These are phyloP conservation scores for Macquaria ambigua DNA, from an alignment of 2,113 vertebrate species.

Conservation along the genomic window DNA sequence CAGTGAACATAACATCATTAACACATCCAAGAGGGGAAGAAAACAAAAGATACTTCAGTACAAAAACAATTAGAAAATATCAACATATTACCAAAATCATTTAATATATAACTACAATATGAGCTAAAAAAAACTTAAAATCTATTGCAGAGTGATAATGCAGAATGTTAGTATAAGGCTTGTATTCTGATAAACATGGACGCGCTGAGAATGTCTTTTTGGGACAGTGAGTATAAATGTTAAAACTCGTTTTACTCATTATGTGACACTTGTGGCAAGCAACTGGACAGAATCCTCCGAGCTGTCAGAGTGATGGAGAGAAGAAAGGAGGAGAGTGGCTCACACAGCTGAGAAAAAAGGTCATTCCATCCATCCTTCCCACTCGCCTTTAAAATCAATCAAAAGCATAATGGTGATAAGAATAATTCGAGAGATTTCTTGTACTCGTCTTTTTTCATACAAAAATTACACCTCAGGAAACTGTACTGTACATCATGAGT, in stretches of 20 bases:
- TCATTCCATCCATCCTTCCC: slow-evolving; percentile 52
- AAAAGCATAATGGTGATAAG: slow-evolving; percentile 41
- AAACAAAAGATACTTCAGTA: slow-evolving; percentile 53
- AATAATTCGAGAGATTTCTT: slow-evolving; percentile 41
- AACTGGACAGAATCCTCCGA: slow-evolving; percentile 23
- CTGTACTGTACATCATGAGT: slow-evolving; percentile 84
- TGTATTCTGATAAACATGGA: slow-evolving; percentile 42
- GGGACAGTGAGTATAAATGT: slow-evolving; percentile 29
- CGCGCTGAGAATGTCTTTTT: slow-evolving; percentile 28
- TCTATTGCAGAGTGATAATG: slow-evolving; percentile 24
- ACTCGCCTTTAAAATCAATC: slow-evolving; percentile 53
- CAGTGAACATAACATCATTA: slow-evolving; percentile 60
- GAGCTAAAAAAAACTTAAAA: slow-evolving; percentile 10
- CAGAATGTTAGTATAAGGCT: slow-evolving; percentile 60
- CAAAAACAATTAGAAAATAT: slow-evolving; percentile 71
- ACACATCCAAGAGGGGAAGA: slow-evolving; percentile 50
- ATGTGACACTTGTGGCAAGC: slow-evolving; percentile 55
- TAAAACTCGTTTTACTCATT: slow-evolving; percentile 42
- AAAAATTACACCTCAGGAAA: slow-evolving; percentile 65
- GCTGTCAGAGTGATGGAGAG: slow-evolving; percentile 60
- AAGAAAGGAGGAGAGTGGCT: slow-evolving; percentile 44
- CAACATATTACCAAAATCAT: slow-evolving; percentile 56
- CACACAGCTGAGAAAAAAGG: slow-evolving; percentile 51
- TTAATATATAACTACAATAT: slow-evolving; percentile 20
- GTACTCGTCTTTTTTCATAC: slow-evolving; percentile 44